Base-by-base conservation (phyloP, 1,140 invertebrate genomes). In the Rhagoletis pomonella region DNA sequence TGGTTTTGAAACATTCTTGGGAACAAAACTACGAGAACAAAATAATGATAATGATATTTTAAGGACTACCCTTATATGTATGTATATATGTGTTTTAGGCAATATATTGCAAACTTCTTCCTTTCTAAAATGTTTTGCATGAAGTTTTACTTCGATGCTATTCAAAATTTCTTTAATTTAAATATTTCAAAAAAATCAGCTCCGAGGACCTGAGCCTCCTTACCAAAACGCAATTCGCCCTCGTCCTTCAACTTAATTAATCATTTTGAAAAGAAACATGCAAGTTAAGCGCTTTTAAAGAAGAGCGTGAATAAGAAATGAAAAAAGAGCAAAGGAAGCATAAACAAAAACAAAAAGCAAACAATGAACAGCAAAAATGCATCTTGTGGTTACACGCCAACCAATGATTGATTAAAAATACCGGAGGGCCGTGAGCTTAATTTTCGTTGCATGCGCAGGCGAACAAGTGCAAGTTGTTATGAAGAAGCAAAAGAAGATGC, bases 371-470 rank as follows among this genome's bases (percentile, higher is more conserved):
- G 2, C 6, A 50, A 81, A 42, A 81, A 55, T 55, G 12, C 73
- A 81, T 81, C 73, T 81, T 58, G 73, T 81, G 73, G 73, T 81
- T 81, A n/a, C 47, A 81, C 73, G 73, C 73, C 73, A 81, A 55
- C 73, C 39, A 81, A 81, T 81, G 73, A 81, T 81, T 81, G 73
- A 81, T 81, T 81, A 81, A 81, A 81, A 81, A 81, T 81, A 81
- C 73, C 55, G 14, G 73, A 81, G 73, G 73, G 73, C 73, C 73
- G n/a, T 55, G 47, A 81, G 73, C 73, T 81, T 81, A 81, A 81
- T 81, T 81, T 55, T 12, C 73, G 42, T 19, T 81, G 73, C 73
- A 55, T 50, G 19, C 73, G 47, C 73, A 0, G 47, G 47, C 47
- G n/a, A 55, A 55, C 73, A 55, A 55, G n/a, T 81, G 73, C 73